Percentiles rank a stretch among this genome's conserved stretches.
These are phyloP conservation scores for Platynereis dumerilii DNA, from an alignment of 2,888 invertebrate genomes.

Conservation along the genomic window DNA sequence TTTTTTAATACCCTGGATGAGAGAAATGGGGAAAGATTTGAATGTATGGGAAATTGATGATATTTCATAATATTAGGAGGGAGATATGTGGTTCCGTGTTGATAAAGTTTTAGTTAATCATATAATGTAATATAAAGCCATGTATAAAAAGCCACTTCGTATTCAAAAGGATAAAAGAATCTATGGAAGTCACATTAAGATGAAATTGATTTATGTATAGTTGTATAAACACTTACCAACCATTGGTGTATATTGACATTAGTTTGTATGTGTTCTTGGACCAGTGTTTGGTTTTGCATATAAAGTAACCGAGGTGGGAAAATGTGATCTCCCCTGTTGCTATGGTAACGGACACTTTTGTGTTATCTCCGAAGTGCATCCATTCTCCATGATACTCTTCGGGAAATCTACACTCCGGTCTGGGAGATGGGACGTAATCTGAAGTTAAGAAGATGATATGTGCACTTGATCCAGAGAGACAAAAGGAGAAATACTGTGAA, in stretches of 20 bases:
- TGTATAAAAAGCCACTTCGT: too few species aligned
- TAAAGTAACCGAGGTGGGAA: conserved; percentile 48
- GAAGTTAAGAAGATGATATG: not conserved
- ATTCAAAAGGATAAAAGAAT: too few species aligned
- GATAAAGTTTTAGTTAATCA: too few species aligned
- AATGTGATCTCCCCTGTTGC: conserved; percentile 46
- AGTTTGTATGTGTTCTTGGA: conserved; percentile 51
- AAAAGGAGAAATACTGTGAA: too few species aligned
- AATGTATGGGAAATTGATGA: too few species aligned
- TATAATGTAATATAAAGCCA: too few species aligned
- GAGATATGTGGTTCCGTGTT: too few species aligned
- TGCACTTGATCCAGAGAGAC: not conserved
- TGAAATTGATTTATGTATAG: not conserved
- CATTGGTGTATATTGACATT: conserved; percentile 51
- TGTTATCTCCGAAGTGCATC: conserved; percentile 47
- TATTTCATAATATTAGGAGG: too few species aligned
- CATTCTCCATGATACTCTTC: conserved; percentile 49
- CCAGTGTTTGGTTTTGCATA: conserved; percentile 47
- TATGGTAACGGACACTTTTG: conserved; percentile 47
- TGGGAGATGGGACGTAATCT: conserved; percentile 30
- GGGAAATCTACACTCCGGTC: conserved; percentile 47
- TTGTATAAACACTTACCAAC: conserved; percentile 47
- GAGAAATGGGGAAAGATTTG: too few species aligned
- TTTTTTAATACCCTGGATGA: too few species aligned
- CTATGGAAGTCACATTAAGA: not conserved